A percentile compares a stretch with the other conserved stretches of the same genome.
These are phyloP conservation scores for Mantis religiosa DNA, from an alignment of 2,888 invertebrate species.

Conservation along the genomic window DNA sequence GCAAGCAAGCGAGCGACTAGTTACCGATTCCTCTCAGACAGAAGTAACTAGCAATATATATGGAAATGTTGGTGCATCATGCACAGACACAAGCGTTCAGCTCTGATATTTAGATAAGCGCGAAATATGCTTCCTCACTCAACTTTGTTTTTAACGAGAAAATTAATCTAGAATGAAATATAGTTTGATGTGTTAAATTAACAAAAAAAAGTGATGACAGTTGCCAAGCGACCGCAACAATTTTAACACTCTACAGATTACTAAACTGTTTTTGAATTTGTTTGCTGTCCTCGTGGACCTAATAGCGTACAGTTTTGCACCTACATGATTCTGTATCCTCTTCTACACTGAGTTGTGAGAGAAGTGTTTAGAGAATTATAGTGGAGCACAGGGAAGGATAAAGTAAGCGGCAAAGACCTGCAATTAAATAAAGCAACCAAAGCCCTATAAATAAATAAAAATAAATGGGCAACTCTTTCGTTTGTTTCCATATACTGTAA, in stretches of 20 bases:
- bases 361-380: too few relatives aligned
- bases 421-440: too few relatives aligned
- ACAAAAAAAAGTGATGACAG: not conserved
- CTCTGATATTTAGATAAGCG: not conserved
- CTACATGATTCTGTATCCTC: too few relatives aligned
- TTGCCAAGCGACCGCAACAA: not conserved
- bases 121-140: not conserved
- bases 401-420: too few relatives aligned
- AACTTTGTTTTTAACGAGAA: not conserved
- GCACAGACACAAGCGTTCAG: not conserved
- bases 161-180: not conserved
- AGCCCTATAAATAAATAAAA: too few relatives aligned
- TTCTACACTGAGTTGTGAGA: too few relatives aligned
- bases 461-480: too few relatives aligned
- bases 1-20: not conserved
- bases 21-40: conserved; percentile 24
- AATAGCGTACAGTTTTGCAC: too few relatives aligned
- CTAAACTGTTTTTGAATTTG: not conserved
- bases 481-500: too few relatives aligned
- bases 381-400: too few relatives aligned
- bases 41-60: conserved; percentile 30
- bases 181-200: not conserved
- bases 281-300: too few relatives aligned
- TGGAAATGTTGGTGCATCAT: conserved; percentile 25
- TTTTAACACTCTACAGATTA: not conserved